These are phyloP conservation scores for Dione juno DNA, from an alignment of 2,888 invertebrate genomes.

Conservation along the genomic window DNA sequence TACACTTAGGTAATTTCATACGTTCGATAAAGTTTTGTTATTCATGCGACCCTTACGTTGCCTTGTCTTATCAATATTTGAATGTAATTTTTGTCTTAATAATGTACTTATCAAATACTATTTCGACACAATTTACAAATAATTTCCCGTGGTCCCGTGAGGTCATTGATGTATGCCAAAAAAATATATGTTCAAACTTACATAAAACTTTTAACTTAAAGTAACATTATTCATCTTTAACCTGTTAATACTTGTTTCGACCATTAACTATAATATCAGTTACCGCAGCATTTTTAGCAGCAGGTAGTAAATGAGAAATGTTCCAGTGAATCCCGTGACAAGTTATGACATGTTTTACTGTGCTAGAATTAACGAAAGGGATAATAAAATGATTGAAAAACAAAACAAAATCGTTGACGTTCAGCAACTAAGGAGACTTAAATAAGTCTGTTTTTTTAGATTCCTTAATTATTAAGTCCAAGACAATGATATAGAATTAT, in stretches of 20 bases:
- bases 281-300: slow-evolving; percentile 3
- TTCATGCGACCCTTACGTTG: neutral
- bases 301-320: slow-evolving; percentile 22
- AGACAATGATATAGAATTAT: neutral
- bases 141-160: neutral
- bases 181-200: neutral
- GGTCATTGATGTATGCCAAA: too few species aligned
- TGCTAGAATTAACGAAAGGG: neutral
- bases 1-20: neutral
- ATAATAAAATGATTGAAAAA: neutral
- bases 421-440: neutral
- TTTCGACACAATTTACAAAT: neutral
- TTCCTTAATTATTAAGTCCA: neutral
- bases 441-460: neutral
- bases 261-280: neutral
- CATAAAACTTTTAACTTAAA: neutral
- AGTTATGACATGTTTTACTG: slow-evolving; percentile 37
- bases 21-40: neutral
- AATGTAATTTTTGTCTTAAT: neutral
- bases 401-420: neutral
- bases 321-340: slow-evolving; percentile 29
- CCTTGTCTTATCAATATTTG: slow-evolving; percentile 7
- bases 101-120: neutral
- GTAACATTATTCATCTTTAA: neutral
- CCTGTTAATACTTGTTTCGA: neutral